Percentiles rank a stretch among this genome's conserved stretches.
phyloP scores from a whole-genome alignment of 2,888 invertebrate genomes.

The Neelides folsomi region DNA sequence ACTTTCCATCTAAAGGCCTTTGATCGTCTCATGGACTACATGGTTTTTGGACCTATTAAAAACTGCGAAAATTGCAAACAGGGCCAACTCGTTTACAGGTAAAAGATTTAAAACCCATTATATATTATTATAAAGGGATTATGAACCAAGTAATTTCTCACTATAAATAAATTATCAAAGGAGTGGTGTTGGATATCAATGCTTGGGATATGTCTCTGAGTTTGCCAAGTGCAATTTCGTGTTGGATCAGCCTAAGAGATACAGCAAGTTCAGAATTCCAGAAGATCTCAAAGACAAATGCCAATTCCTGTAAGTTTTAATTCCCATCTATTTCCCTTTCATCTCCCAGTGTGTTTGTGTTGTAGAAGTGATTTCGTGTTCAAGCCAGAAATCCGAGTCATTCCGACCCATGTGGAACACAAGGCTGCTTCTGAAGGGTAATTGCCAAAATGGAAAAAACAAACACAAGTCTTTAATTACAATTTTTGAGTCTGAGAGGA shows the following conservation, averaged over 20 bases:
- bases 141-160: neutral
- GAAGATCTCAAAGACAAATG: conserved; percentile 42
- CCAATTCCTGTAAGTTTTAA: neutral
- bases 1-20: conserved; percentile 46
- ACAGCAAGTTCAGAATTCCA: conserved; percentile 53
- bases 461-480: too few species aligned
- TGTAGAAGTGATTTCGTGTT: too few species aligned
- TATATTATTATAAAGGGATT: neutral
- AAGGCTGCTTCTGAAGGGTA: too few species aligned
- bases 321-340: too few species aligned
- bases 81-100: conserved; percentile 49
- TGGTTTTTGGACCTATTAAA: conserved; percentile 72
- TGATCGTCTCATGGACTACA: conserved; percentile 65
- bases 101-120: conserved; percentile 13
- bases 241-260: too few species aligned
- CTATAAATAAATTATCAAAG: too few species aligned
- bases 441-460: too few species aligned
- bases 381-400: too few species aligned
- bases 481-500: too few species aligned
- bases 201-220: conserved; percentile 67
- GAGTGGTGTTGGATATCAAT: conserved; percentile 64
- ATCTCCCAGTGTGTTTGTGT: too few species aligned
- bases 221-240: conserved; percentile 65
- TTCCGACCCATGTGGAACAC: too few species aligned
- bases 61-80: conserved; percentile 64